phyloP scores from a whole-genome alignment of 64 coral and sea anemone genomes.

The Dendronephthya gigantea region DNA sequence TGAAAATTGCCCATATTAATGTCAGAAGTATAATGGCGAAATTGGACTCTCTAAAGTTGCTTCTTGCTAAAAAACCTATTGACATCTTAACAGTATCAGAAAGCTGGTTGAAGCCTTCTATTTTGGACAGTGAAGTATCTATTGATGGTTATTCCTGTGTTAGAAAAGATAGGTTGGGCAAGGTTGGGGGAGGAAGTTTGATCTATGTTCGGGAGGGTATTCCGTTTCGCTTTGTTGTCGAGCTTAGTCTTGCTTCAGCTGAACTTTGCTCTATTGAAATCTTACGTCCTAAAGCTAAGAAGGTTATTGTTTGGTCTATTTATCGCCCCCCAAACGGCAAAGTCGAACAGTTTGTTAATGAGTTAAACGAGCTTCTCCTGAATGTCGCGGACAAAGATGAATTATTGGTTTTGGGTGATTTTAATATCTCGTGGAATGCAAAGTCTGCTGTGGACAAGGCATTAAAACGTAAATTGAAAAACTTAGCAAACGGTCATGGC shows the following conservation, averaged over 20 bases:
- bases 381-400: neutral
- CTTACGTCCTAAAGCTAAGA: neutral
- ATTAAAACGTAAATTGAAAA: neutral
- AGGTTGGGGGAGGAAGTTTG: conserved; percentile 20
- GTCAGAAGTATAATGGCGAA: conserved; percentile 14
- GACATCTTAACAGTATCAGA: conserved; percentile 10
- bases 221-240: neutral
- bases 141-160: conserved; percentile 23
- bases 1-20: conserved; percentile 28
- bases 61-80: neutral
- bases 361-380: neutral
- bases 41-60: conserved; percentile 21
- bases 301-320: conserved; percentile 16
- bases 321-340: conserved; percentile 21
- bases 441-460: neutral
- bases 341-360: conserved; percentile 1
- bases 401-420: neutral
- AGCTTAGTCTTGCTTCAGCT: conserved; percentile 1
- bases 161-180: conserved; percentile 3
- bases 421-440: neutral
- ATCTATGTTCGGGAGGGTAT: conserved; percentile 29
- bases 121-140: conserved; percentile 29
- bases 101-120: conserved; percentile 21
- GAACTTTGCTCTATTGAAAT: conserved; percentile 26
- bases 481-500: neutral